Conservation (phyloP, 2,888 invertebrate genomes). For the Hydrotaea diabolus region DNA sequence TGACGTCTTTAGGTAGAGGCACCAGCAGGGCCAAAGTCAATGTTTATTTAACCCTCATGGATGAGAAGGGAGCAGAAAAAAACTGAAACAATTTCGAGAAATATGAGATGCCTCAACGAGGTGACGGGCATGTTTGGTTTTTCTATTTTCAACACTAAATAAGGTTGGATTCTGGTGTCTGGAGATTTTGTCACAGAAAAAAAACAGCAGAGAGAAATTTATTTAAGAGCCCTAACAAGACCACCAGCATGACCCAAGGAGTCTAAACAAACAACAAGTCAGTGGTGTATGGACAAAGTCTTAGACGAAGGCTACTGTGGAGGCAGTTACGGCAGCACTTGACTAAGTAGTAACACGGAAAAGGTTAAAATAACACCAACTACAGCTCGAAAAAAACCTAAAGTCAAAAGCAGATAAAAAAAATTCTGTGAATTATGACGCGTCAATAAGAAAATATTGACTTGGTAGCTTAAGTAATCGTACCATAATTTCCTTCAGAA, state of each 20-base stretch:
- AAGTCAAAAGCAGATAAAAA: not conserved
- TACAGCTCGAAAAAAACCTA: too few species aligned
- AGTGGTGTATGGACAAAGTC: not conserved
- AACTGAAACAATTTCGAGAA: conserved; percentile 24
- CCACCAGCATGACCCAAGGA: not conserved
- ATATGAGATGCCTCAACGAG: conserved; percentile 18
- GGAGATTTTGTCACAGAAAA: conserved; percentile 25
- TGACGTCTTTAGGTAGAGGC: not conserved
- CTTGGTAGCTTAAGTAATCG: not conserved
- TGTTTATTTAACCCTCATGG: conserved; percentile 39
- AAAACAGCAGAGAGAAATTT: conserved; percentile 17
- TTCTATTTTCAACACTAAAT: conserved; percentile 48
- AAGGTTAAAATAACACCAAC: not conserved
- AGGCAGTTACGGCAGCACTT: not conserved
- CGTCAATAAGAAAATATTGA: conserved; percentile 35
- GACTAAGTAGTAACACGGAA: not conserved
- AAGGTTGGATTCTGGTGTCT: conserved; percentile 57
- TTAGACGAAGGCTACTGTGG: not conserved
- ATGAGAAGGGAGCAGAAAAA: not conserved
- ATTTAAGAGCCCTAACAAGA: not conserved
- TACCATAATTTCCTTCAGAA: not conserved
- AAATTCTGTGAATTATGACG: conserved; percentile 59
- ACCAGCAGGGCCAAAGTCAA: not conserved
- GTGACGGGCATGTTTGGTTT: not conserved
- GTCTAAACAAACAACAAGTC: conserved; percentile 33